phyloP scores from a whole-genome alignment of 2,797 vertebrate species.

The Macropodus opercularis region DNA sequence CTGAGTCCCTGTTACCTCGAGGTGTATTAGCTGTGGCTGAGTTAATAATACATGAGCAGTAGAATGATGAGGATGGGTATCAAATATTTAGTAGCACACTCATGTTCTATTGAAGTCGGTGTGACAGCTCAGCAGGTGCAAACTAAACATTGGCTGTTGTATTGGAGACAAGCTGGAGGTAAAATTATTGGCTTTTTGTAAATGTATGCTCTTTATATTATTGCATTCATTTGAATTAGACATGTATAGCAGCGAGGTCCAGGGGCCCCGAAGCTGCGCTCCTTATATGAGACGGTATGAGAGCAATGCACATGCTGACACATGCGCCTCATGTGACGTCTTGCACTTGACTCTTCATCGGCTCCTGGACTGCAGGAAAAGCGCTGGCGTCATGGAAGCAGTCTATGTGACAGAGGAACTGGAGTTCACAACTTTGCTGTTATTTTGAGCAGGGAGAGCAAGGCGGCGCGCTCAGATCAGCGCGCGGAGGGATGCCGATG shows the following conservation, averaged over 20 bases:
- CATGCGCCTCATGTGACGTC: slow-evolving; percentile 45
- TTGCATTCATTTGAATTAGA: slow-evolving; percentile 17
- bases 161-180: slow-evolving; percentile 9
- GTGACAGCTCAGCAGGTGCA: slow-evolving; percentile 37
- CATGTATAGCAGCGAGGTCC: slow-evolving; percentile 52
- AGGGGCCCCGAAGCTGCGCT: slow-evolving; percentile 37
- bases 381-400: slow-evolving; percentile 75
- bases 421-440: slow-evolving; percentile 25
- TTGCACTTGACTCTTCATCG: slow-evolving; percentile 50
- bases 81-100: slow-evolving; percentile 81
- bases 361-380: slow-evolving; percentile 57
- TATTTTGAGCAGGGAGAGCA: slow-evolving; percentile 70
- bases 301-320: slow-evolving; percentile 51
- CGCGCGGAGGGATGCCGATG: slow-evolving; percentile 65
- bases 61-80: slow-evolving; percentile 76
- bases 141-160: slow-evolving; percentile 41
- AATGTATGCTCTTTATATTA: slow-evolving; percentile 11
- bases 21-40: slow-evolving; percentile 67
- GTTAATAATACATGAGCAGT: slow-evolving; percentile 79
- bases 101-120: slow-evolving; percentile 61
- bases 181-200: slow-evolving; percentile 19
- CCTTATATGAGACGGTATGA: slow-evolving; percentile 74
- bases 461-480: slow-evolving; percentile 72
- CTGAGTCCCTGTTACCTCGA: slow-evolving; percentile 53
- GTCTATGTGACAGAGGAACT: slow-evolving; percentile 58